Evolutionary conservation across 2,113 vertebrate species (phyloP), one percentile per base, ranked within the genome.

Genomic region (Hippopotamus amphibius): DNA sequence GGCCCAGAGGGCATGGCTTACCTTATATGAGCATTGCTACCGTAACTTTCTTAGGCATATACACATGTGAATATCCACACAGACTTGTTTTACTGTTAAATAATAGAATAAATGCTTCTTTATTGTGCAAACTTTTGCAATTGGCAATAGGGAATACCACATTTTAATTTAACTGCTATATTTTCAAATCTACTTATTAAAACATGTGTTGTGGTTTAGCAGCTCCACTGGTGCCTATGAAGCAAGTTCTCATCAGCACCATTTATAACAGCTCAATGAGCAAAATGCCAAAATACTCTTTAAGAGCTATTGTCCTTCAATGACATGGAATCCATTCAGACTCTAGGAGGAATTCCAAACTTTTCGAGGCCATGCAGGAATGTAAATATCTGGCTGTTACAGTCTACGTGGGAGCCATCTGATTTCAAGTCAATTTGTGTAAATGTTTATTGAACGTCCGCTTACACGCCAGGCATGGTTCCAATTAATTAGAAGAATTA

Each of bases 141-240:
- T 17, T 66, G 14, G 14, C 53, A 76, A 79, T 69, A 88, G 46
- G 5, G 55, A 79, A 41, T 63, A 85, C 1, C 61, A 13, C 7
- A 83, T 41, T 95, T 93, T 86, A 77, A 90, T 66, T 55, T 46
- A 93, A 86, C 30, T 50, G n/a, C 3, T 55, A 50, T 74, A 59
- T 41, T 89, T 97, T 77, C 16, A 26, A 88, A 76, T 84, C 57
- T 74, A 59, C 59, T 95, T 76, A 88, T 15, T 94, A 96, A 95
- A 82, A 68, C 26, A 61, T 28, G 30, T 28, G 61, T 13, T 65
- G 33, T 65, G 41, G 28, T 21, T 83, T 87, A 83, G 76, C 59
- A 95, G 19, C 33, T 85, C 71, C 48, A 85, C 0, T 10, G 57
- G 15, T 46, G 15, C 92, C 66, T 53, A 69, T 22, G n/a, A 92